Evolutionary conservation across 2,888 invertebrate species (phyloP).

Genomic region (Mythimna impura): DNA sequence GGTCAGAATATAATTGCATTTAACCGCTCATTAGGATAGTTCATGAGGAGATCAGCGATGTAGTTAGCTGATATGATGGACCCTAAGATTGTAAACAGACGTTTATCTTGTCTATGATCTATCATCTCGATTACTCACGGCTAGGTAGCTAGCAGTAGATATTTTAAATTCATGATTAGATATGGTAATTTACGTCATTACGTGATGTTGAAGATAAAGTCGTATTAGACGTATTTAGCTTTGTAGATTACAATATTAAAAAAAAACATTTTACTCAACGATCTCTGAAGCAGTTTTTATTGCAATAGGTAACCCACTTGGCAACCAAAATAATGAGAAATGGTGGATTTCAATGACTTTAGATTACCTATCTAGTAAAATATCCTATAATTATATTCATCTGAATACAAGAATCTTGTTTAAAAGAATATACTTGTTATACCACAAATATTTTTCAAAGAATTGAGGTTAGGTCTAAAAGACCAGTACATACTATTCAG

Average conservation of each 20-base stretch:
- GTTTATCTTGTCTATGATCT: constrained; percentile 33
- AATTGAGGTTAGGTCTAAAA: neutral
- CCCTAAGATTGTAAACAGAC: constrained; percentile 31
- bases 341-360: neutral
- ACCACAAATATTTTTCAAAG: neutral
- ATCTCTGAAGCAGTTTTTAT: constrained; percentile 2
- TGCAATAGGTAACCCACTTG: neutral
- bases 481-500: too few species aligned
- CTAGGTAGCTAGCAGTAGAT: neutral
- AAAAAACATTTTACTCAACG: neutral
- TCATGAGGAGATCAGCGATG: constrained; percentile 18
- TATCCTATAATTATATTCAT: neutral
- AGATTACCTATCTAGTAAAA: neutral
- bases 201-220: constrained; percentile 7
- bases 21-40: constrained; percentile 1
- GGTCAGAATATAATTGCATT: neutral
- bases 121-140: constrained; percentile 13
- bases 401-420: neutral
- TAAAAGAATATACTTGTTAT: neutral
- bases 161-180: constrained; percentile 27
- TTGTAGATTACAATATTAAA: neutral
- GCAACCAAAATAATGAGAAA: constrained; percentile 14
- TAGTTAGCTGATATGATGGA: constrained; percentile 12
- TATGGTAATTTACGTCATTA: constrained; percentile 16
- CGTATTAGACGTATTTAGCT: constrained; percentile 15